Percentiles rank a stretch among this genome's conserved stretches.
phyloP scores from a whole-genome alignment of 2,797 vertebrate genomes.

The Anabas testudineus region DNA sequence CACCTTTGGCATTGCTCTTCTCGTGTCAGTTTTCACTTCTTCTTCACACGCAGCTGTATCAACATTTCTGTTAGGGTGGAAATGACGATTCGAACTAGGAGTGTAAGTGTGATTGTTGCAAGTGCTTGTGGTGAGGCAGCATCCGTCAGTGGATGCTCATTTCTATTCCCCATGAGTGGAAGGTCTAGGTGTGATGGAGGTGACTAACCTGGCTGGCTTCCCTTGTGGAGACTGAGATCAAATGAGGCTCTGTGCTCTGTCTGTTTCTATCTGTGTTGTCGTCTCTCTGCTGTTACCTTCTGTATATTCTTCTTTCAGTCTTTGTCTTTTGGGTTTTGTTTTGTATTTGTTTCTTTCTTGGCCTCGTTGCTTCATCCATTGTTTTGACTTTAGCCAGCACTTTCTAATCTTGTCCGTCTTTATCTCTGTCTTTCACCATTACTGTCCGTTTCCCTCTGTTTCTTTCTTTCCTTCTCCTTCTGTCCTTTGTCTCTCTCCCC shows the following conservation, averaged over 20 bases:
- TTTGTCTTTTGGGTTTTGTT: slow-evolving; percentile 2
- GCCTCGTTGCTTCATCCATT: slow-evolving; percentile 4
- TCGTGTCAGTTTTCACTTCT: not conserved
- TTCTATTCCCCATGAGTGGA: slow-evolving; percentile 19
- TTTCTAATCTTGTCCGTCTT: slow-evolving; percentile 11
- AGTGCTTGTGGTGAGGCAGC: slow-evolving; percentile 13
- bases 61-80: not conserved
- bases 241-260: slow-evolving; percentile 31
- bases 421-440: slow-evolving; percentile 18
- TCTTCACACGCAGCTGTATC: not conserved
- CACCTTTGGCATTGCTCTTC: not conserved
- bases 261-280: slow-evolving; percentile 26
- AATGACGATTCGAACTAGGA: not conserved
- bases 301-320: not conserved
- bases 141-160: slow-evolving; percentile 12
- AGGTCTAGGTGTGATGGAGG: slow-evolving; percentile 20
- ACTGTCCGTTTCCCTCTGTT: slow-evolving; percentile 4
- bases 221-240: slow-evolving; percentile 36
- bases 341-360: not conserved
- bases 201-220: slow-evolving; percentile 25
- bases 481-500: not conserved
- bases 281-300: not conserved
- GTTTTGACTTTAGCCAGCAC: not conserved
- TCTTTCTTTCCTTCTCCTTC: slow-evolving; percentile 3
- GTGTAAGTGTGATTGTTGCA: slow-evolving; percentile 6